Evolutionary conservation across 2,888 invertebrate genomes (phyloP).

Genomic region (Eristalinus aeneus): DNA sequence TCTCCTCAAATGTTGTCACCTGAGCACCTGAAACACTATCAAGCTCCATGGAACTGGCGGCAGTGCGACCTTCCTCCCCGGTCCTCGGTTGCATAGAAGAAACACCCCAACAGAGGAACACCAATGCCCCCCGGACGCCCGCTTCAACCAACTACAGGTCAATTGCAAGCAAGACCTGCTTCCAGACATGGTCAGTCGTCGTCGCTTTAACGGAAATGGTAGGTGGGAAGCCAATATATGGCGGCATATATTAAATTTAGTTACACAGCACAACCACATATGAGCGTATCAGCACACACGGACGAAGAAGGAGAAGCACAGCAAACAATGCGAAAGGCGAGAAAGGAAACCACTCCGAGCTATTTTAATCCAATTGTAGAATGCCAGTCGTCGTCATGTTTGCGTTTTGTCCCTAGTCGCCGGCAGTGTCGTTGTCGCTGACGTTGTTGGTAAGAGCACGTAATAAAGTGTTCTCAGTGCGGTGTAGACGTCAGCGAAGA

Average conservation of each 20-base stretch:
- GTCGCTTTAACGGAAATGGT: constrained; percentile 53
- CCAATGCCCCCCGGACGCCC: constrained; percentile 1
- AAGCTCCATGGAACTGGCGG: constrained; percentile 2
- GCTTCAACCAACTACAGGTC: constrained; percentile 60
- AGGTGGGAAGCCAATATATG: constrained; percentile 69
- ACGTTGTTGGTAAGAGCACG: constrained; percentile 43
- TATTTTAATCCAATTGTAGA: constrained; percentile 71
- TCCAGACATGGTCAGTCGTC: constrained; percentile 55
- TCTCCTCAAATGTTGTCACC: constrained; percentile 36
- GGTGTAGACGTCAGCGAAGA: constrained; percentile 63
- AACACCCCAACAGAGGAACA: constrained; percentile 47
- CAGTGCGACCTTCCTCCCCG: neutral
- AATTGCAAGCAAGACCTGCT: constrained; percentile 69
- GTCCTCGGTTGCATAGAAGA: neutral
- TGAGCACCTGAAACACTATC: constrained; percentile 50
- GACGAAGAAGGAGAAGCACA: constrained; percentile 23
- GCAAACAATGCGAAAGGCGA: constrained; percentile 58
- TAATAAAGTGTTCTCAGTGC: constrained; percentile 46
- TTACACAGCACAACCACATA: constrained; percentile 6
- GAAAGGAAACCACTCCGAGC: constrained; percentile 62
- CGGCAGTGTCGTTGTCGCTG: constrained; percentile 48
- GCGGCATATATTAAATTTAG: constrained; percentile 60
- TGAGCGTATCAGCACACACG: neutral
- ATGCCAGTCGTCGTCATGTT: constrained; percentile 64
- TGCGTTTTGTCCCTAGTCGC: constrained; percentile 34